Evolutionary conservation across 2,113 vertebrate genomes (phyloP).

Genomic region (Phylloscopus trochiloides): DNA sequence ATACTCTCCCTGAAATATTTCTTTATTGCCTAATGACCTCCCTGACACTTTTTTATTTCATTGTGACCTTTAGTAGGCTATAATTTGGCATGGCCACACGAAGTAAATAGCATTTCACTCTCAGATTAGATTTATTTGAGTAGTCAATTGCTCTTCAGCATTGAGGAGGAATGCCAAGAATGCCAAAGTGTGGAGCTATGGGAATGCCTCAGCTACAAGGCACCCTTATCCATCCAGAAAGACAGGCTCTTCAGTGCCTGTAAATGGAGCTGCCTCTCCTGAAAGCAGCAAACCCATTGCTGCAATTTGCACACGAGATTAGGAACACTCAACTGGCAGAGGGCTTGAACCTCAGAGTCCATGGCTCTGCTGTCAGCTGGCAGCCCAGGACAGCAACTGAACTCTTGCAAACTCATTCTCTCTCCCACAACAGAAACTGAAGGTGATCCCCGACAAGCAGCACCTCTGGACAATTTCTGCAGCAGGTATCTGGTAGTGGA

Average conservation of each 20-base stretch:
- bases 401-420: neutral
- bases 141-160: neutral
- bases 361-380: neutral
- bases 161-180: neutral
- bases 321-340: neutral
- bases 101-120: neutral
- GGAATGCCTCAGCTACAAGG: neutral
- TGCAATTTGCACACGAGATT: neutral
- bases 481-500: neutral
- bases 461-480: neutral
- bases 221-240: neutral
- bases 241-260: neutral
- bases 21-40: neutral
- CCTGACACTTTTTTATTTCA: neutral
- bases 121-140: neutral
- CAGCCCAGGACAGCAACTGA: neutral
- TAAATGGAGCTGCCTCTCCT: neutral
- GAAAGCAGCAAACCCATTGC: neutral
- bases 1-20: neutral
- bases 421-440: neutral
- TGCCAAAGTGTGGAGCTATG: neutral
- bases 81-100: neutral
- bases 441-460: neutral
- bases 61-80: neutral
- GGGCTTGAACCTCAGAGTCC: neutral